Base-by-base conservation (phyloP, 2,113 vertebrate genomes). In the Caranx ignobilis region DNA sequence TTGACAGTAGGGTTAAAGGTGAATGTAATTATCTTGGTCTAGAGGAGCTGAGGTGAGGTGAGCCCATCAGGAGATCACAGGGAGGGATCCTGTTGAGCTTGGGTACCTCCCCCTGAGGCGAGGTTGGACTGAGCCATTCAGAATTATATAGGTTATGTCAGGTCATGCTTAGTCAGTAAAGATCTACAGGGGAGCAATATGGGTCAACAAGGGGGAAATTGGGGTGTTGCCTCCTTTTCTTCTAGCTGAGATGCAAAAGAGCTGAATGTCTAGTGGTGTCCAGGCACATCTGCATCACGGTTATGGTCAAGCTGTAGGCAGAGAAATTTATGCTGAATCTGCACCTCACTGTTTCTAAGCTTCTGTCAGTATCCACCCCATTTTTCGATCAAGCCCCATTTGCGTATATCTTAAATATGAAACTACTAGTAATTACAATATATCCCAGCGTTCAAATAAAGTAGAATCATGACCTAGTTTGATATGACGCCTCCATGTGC, bases 1-100 rank as follows among this genome's bases (percentile, higher is more conserved):
- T 81, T 87, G 77, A 52, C 79, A 78, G 69, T 62, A 55, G 72
- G 87, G 84, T 90, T 85, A 89, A 84, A 86, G 87, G 86, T 88
- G 88, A 83, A 34, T 71, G 69, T 79, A 88, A 90, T 91, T 91
- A 87, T 90, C 47, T 67, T 13, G 62, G 79, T 69, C 72, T 78
- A 41, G 35, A 77, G 72, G 60, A 83, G 76, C 88, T 79, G 81
- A 90, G 88, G 86, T 92, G 82, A 87, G 78, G 86, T 92, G 82
- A 87, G 78, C 65, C 71, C 77, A 75, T 79, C 72, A 83, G 61
- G 82, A 79, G 50, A 88, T 82, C 79, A 67, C 83, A 88, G 67
- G 54, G 57, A 79, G 75, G 72, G 72, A 64, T 77, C 75, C 79
- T 82, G 68, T 80, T 52, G 19, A 50, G 35, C 43, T 31, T 0